Base-by-base conservation (phyloP, 2,797 vertebrate species). In the Pipistrellus pygmaeus region DNA sequence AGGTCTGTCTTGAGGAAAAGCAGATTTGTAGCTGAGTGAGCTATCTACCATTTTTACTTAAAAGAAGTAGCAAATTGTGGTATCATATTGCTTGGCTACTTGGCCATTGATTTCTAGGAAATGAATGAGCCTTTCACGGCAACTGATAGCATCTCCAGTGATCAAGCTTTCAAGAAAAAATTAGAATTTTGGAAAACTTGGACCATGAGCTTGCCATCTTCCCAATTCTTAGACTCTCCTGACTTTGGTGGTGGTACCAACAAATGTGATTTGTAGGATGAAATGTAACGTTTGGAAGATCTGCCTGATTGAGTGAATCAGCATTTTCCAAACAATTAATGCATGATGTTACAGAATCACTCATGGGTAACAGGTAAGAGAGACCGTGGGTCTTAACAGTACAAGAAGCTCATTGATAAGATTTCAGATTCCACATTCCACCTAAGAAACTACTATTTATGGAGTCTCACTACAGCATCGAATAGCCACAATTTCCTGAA, bases 141-240 rank as follows among this genome's bases (percentile, higher is more conserved):
- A 83, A 46, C n/a, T 48, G 64, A 62, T 38, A 35, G 4, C 38
- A 38, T 41, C 91, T 57, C 68, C 69, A 68, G 14, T 78, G 41
- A 44, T 85, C 77, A 93, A 84, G 32, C 48, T 88, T 82, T 93
- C 25, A 46, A 94, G n/a, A 23, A 69, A 91, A 91, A 92, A 66
- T 84, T 23, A 27, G 13, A 46, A 66, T 90, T 83, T 89, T 30
- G 53, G 25, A 64, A 91, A 95, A 92, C 35, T 23, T 77, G 0
- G 32, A 73, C 66, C 46, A 32, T 55, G 60, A 86, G 12, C 46
- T 95, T 89, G 71, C 55, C 8, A 66, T 72, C 46, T 78, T 77
- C 62, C 62, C 30, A 13, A 2, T 23, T 17, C 32, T 41, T 38
- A 66, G 27, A 13, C 41, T 51, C 32, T 80, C 64, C 77, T 80